phyloP scores from a whole-genome alignment of 2,113 vertebrate genomes.

The Maccullochella peelii region DNA sequence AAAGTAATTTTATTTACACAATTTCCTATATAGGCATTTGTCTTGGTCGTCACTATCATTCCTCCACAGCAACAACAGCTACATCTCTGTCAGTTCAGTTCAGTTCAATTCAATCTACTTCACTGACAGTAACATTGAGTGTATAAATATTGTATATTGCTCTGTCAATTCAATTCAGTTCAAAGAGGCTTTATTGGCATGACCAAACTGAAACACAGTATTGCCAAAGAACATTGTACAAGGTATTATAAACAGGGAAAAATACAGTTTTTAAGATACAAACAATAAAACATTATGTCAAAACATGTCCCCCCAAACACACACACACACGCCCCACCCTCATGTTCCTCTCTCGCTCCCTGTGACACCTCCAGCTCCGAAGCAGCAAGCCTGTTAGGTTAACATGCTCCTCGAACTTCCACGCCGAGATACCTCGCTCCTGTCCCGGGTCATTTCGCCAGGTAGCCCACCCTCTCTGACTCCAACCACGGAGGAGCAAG shows the following conservation, averaged over 20 bases:
- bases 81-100: not conserved
- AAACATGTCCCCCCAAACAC: not conserved
- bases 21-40: not conserved
- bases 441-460: not conserved
- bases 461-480: constrained; percentile 9
- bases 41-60: not conserved
- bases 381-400: not conserved
- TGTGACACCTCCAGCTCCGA: not conserved
- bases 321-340: not conserved
- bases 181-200: too few relatives aligned
- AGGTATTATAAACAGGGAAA: too few relatives aligned
- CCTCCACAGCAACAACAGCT: not conserved
- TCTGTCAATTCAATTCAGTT: too few relatives aligned
- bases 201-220: too few relatives aligned
- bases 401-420: not conserved
- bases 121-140: not conserved
- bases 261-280: too few relatives aligned
- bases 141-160: too few relatives aligned
- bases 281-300: too few relatives aligned
- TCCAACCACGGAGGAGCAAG: not conserved
- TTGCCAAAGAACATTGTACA: too few relatives aligned
- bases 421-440: not conserved
- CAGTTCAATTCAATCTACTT: not conserved
- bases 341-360: not conserved
- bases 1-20: not conserved